Evolutionary conservation across 1,140 invertebrate species (phyloP), one percentile per base, ranked within the genome.

Genomic region (Ceratoteleas bidentatus): DNA sequence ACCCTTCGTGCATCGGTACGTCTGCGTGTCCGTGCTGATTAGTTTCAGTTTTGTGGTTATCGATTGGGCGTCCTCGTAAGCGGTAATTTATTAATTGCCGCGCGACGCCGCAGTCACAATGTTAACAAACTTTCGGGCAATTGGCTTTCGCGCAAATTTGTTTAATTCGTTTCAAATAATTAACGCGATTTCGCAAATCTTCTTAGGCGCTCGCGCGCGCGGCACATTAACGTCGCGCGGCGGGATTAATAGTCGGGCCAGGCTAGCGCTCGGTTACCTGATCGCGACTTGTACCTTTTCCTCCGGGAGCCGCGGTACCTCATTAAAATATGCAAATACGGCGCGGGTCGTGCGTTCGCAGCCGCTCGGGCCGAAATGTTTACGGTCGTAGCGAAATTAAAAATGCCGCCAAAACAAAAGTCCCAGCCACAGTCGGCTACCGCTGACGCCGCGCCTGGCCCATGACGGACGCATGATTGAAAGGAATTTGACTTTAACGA

Each of bases 321-420:
- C 90, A 91, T 91, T 91, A 91, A 91, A 90, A 90, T 91, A 90
- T 91, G 90, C 89, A 90, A 91, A 91, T 91, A 91, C 84, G 81
- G 76, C 45, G 50, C 64, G 81, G 84, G 77, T 88, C 85, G 85
- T 87, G 76, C 86, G 60, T 73, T 73, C 73, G 80, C 84, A 84
- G 85, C 85, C 64, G 61, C 65, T 75, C 68, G 38, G 85, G 85
- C 86, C 87, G 88, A 90, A 89, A 90, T 91, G 87, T 91, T 90
- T 91, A 90, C 89, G 89, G 90, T 90, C 89, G 83, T 84, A 80
- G 85, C 83, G 85, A 91, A 91, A 91, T 91, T 91, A 90, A 91
- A 90, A 90, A 87, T 90, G 88, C 87, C 81, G 86, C 86, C 86
- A 89, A 90, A 90, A 90, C 88, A 84, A 88, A 85, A 64, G 7